Base-by-base conservation (phyloP, 53 echinoderm and acorn worm genomes). In the Astropecten irregularis region DNA sequence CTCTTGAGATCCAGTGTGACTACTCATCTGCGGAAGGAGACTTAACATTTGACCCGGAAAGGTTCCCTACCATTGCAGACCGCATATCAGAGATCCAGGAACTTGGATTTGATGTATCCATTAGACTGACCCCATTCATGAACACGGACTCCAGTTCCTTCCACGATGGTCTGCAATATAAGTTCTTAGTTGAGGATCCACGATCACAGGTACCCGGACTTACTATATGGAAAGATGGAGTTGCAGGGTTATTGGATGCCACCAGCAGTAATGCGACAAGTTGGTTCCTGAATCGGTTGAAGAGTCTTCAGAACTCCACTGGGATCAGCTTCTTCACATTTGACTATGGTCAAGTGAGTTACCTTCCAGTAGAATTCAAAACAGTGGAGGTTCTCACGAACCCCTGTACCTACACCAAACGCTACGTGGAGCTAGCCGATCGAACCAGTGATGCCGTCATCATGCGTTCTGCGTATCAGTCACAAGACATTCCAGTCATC, bases 281-380 rank as follows among this genome's bases (percentile, higher is more conserved):
- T 20, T 94, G 92, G 83, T 95, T 94, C 53, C 77, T 53, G n/a
- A 72, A 36, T 25, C 86, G 79, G 33, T 51, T 99, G 29, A 16
- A 83, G 16, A 44, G 49, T 50, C 81, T 93, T 27, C 79, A 84
- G 32, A 27, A 58, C 34, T 64, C 65, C 0, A 66, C 55, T 10
- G 91, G 88, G 14, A 49, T 99, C 8, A 68, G 90, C 61, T 84
- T 54, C 35, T 92, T 99, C 48, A 91, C 90, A 13, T 99, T 99
- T 79, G 92, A 94, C 69, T 92, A 93, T 58, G 99, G 99, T 2
- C 88, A 99, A 81, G 88, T 92, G 0, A 94, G 92, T 61, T 99
- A 93, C 49, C 82, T 99, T 14, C 99, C 99, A 11, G 82, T 84
- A 35, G 94, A 89, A 34, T 99, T 92, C 73, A 86, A 91, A 54